Base-by-base conservation (phyloP, 2,113 vertebrate genomes). In the Scomber japonicus region DNA sequence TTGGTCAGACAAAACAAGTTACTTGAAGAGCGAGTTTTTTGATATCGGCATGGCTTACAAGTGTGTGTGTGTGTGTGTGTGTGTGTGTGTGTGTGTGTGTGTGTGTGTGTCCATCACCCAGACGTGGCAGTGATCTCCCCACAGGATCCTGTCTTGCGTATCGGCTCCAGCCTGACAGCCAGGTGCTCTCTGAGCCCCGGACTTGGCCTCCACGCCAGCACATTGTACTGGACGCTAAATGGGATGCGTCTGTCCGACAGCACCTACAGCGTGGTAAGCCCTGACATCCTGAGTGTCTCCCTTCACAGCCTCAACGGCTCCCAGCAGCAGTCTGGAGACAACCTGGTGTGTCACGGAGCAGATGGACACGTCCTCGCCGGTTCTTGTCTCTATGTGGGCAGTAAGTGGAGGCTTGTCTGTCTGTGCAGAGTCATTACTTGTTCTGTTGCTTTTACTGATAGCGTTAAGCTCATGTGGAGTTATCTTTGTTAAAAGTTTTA, bases 211-310 rank as follows among this genome's bases (percentile, higher is more conserved):
- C 94, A 87, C 0, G 95, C 96, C 11, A 85, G 95, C 86, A 92
- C 95, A 0, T 88, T 97, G 57, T 98, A 96, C 94, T 98, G 97
- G 97, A 97, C 97, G 0, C 95, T 99, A 54, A 99, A 98, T 3
- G 97, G 97, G 30, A 92, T 90, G 54, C 94, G 94, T 27, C 86
- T 98, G 71, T 93, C 96, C 60, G 73, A 93, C 1, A 93, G 95
- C 87, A 86, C 94, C 67, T 97, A 96, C 89, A 63, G 67, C 0
- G 17, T 94, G 16, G 86, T 96, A 7, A 94, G 96, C 4, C 69
- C 92, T 54, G 92, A 93, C 75, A 85, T 89, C 24, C 92, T 97
- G 79, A 92, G 95, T 4, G 92, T 99, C 69, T 95, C 93, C 54
- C 88, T 98, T 6, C 92, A 93, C 70, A 89, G 69, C 82, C 96